Evolutionary conservation across 2,797 vertebrate genomes (phyloP), one percentile per base, ranked within the genome.

Genomic region (Brachyalestes nurse): DNA sequence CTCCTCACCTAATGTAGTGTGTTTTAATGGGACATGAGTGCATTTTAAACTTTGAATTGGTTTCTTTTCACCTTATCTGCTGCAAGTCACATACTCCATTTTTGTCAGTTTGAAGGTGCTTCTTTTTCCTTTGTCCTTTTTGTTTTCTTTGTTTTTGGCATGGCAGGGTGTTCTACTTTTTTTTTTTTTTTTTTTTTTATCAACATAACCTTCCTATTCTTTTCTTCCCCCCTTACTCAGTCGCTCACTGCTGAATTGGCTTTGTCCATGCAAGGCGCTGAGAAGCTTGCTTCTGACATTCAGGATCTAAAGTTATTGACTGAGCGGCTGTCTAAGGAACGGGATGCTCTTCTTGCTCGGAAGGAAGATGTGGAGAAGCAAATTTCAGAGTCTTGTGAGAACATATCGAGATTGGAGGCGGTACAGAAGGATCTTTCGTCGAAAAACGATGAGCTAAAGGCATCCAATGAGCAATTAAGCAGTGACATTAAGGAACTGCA

Each of bases 221-320:
- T 72, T 80, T 47, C 53, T 88, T 92, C 92, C 90, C 81, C 71
- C 81, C 90, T 91, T 93, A 92, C 91, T 93, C 95, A 98, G 98
- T 96, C 95, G 89, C 94, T 99, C 95, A 95, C 95, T 91, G 94
- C 94, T 95, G 93, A 96, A 91, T 96, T 99, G 96, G 95, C 96
- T 81, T 94, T 96, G 94, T 93, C 92, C 95, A 96, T 94, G 93
- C 95, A 95, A 95, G 95, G 96, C 85, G 90, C 94, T 93, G 95
- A 98, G 89, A 92, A 92, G 86, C 93, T 97, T 91, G 95, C 95
- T 91, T 93, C 95, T 94, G 93, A 97, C 88, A 88, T 97, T 93
- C 96, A 95, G 91, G 96, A 89, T 89, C 93, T 97, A 89, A 94
- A 87, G 87, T 89, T 95, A 93, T 95, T 95, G 89, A 95, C 96